phyloP scores from a whole-genome alignment of 2,888 invertebrate genomes.

The Eugnorisma glareosa region DNA sequence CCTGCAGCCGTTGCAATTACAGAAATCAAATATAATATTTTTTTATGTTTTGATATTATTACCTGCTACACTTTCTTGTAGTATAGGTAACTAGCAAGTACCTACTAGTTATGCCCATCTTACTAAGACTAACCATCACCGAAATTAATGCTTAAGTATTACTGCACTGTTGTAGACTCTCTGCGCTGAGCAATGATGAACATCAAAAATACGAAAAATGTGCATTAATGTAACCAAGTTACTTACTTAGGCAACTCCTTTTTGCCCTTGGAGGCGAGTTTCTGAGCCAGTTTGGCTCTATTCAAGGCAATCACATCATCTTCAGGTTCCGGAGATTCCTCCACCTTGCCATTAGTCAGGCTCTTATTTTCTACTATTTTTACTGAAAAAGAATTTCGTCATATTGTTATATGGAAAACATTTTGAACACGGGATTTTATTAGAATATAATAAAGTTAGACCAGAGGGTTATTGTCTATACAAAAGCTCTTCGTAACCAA shows the following conservation, averaged over 20 bases:
- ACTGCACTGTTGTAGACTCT: background rate
- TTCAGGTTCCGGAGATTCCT: conserved; percentile 83
- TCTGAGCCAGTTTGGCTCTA: conserved; percentile 95
- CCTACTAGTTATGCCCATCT: background rate
- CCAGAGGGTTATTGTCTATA: background rate
- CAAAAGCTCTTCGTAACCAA: background rate
- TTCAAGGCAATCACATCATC: conserved; percentile 94
- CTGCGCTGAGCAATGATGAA: background rate
- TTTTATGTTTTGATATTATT: background rate
- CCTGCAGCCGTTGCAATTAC: background rate
- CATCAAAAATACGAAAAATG: background rate
- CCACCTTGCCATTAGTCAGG: conserved; percentile 85
- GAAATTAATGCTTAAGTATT: background rate
- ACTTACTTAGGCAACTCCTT: conserved; percentile 91
- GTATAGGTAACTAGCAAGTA: background rate
- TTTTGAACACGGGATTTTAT: background rate
- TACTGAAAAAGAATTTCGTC: conserved; percentile 78
- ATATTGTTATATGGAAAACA: background rate
- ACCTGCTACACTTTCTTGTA: background rate
- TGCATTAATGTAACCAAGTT: background rate
- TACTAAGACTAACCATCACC: background rate
- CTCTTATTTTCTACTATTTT: conserved; percentile 90
- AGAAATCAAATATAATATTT: background rate
- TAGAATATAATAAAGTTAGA: background rate
- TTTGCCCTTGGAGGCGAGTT: conserved; percentile 92